phyloP scores from a whole-genome alignment of 2,797 vertebrate species.

The Cyprinella venusta region DNA sequence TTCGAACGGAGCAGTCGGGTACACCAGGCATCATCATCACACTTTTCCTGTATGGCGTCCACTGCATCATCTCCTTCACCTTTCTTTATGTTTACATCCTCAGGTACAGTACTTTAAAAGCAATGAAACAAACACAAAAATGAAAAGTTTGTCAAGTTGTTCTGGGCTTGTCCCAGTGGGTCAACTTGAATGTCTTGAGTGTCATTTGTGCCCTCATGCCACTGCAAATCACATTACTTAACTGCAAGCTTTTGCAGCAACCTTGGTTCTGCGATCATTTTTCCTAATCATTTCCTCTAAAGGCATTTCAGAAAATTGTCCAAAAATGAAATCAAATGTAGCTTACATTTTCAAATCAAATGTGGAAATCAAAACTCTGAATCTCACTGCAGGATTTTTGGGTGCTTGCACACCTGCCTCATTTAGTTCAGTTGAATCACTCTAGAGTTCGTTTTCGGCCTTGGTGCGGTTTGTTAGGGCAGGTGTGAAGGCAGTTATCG shows the following conservation, averaged over 20 bases:
- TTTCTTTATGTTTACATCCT: constrained; percentile 86
- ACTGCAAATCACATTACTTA: not conserved
- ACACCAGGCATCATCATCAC: constrained; percentile 84
- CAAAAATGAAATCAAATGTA: not conserved
- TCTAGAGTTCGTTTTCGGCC: no score
- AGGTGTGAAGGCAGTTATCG: no score
- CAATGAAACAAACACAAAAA: not conserved
- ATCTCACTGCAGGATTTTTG: not conserved
- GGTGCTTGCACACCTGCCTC: no score
- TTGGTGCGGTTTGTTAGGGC: no score
- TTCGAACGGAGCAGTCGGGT: constrained; percentile 79
- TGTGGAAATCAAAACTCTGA: not conserved
- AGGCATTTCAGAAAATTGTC: not conserved
- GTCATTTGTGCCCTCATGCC: not conserved
- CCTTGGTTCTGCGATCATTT: not conserved
- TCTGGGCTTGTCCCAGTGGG: not conserved
- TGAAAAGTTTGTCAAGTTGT: not conserved
- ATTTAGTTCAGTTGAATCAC: no score
- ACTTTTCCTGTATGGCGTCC: constrained; percentile 80
- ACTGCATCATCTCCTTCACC: constrained; percentile 83
- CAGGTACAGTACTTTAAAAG: constrained; percentile 78
- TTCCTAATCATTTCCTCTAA: not conserved
- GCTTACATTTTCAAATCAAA: not conserved
- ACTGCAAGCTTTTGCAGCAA: not conserved
- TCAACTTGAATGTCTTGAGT: not conserved